Conservation (phyloP, 2,113 vertebrate genomes). For the Spermophilus dauricus region DNA sequence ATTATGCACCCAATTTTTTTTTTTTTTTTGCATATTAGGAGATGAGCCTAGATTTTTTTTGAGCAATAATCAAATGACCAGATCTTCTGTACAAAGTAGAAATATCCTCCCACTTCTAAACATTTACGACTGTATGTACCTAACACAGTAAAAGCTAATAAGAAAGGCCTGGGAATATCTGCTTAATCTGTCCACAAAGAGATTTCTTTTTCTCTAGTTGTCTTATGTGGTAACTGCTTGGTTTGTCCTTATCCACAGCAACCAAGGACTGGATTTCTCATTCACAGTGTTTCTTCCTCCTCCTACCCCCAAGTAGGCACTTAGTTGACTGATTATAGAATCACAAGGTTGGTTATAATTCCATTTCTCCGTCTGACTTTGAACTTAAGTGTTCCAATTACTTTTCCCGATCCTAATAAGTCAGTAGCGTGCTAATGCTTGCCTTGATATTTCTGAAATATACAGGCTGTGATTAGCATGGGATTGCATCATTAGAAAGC, state of each 20-base stretch:
- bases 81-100: constrained; percentile 23
- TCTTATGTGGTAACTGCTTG: neutral
- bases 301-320: constrained; percentile 43
- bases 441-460: constrained; percentile 80
- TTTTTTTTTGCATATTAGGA: neutral
- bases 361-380: constrained; percentile 80
- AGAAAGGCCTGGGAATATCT: neutral
- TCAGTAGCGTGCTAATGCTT: constrained; percentile 68
- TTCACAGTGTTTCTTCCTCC: neutral
- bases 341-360: constrained; percentile 79
- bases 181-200: neutral
- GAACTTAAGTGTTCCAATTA: constrained; percentile 83
- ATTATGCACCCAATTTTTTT: neutral
- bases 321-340: constrained; percentile 77
- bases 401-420: constrained; percentile 77
- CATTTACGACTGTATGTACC: neutral
- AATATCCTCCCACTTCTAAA: neutral
- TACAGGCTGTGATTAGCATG: constrained; percentile 71
- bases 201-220: neutral
- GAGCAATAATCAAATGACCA: neutral
- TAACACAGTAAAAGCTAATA: neutral
- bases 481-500: constrained; percentile 78
- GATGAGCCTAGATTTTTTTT: neutral
- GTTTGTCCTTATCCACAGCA: neutral
- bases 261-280: constrained; percentile 32